Evolutionary conservation across 1,140 invertebrate species (phyloP).

Genomic region (Leucophenga varia): DNA sequence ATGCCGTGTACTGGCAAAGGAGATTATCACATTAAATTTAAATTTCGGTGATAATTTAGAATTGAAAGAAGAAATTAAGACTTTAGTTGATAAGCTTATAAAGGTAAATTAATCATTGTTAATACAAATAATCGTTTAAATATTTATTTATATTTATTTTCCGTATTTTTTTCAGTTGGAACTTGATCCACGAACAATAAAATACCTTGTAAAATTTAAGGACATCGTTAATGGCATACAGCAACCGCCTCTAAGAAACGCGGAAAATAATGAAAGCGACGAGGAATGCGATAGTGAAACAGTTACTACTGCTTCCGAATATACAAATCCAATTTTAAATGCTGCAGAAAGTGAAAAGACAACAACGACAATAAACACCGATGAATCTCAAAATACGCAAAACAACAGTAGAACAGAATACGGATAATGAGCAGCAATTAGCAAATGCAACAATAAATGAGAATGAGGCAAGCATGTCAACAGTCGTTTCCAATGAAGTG

Average conservation of each 20-base stretch:
- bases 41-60: slow-evolving; percentile 22
- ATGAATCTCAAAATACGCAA: not conserved
- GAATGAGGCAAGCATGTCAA: not conserved
- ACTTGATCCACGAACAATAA: slow-evolving; percentile 37
- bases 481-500: not conserved
- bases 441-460: not conserved
- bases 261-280: slow-evolving; percentile 21
- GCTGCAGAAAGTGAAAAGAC: not conserved
- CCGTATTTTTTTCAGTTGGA: slow-evolving; percentile 28
- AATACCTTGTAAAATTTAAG: slow-evolving; percentile 38
- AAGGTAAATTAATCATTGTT: slow-evolving; percentile 24
- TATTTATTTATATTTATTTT: not conserved
- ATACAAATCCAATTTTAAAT: not conserved
- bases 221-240: slow-evolving; percentile 39
- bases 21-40: slow-evolving; percentile 33
- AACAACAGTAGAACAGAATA: not conserved
- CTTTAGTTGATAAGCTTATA: slow-evolving; percentile 34
- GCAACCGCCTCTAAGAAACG: slow-evolving; percentile 21
- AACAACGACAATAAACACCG: not conserved
- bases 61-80: slow-evolving; percentile 38
- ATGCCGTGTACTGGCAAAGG: slow-evolving; percentile 44
- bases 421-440: not conserved
- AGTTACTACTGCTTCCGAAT: not conserved
- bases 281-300: slow-evolving; percentile 28
- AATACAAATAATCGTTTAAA: not conserved